These are phyloP conservation scores for Polymixis lichenea DNA, from an alignment of 2,888 invertebrate species.

Conservation along the genomic window DNA sequence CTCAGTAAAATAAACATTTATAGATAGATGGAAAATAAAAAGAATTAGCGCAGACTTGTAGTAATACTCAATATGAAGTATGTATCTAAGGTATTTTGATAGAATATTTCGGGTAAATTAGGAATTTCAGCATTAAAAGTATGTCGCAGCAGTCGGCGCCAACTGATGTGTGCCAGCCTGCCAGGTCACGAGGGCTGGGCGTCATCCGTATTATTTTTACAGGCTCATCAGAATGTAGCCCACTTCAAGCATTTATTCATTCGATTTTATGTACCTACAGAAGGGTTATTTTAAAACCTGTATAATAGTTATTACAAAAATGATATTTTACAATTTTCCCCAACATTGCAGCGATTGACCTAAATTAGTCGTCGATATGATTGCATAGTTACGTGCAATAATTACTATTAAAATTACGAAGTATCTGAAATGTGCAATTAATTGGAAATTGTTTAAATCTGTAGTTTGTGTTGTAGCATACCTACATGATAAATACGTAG, in stretches of 20 bases:
- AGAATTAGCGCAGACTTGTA: conserved; percentile 8
- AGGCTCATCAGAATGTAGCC: conserved; percentile 74
- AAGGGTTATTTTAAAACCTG: conserved; percentile 24
- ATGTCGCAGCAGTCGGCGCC: conserved; percentile 84
- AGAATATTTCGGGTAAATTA: conserved; percentile 74
- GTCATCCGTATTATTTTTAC: conserved; percentile 85
- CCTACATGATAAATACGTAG: conserved; percentile 45
- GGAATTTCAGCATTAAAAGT: conserved; percentile 79
- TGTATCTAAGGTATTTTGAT: conserved; percentile 64
- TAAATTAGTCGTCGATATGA: conserved; percentile 41
- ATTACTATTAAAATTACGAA: conserved; percentile 25
- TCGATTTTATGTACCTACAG: conserved; percentile 26
- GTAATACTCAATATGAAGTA: conserved; percentile 19
- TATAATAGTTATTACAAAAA: conserved; percentile 32
- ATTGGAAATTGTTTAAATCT: conserved; percentile 33
- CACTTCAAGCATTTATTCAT: conserved; percentile 67
- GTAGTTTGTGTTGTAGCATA: conserved; percentile 23
- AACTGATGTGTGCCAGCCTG: conserved; percentile 83
- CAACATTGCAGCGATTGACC: conserved; percentile 45
- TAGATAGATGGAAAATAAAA: not conserved
- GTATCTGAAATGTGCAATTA: conserved; percentile 32
- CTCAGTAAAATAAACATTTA: not conserved
- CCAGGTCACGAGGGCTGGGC: conserved; percentile 82
- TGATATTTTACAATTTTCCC: conserved; percentile 22
- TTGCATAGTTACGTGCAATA: conserved; percentile 23